A percentile compares a stretch with the other conserved stretches of the same genome.
Evolutionary conservation across 2,113 vertebrate genomes (phyloP).

Genomic region (Rattus rattus): DNA sequence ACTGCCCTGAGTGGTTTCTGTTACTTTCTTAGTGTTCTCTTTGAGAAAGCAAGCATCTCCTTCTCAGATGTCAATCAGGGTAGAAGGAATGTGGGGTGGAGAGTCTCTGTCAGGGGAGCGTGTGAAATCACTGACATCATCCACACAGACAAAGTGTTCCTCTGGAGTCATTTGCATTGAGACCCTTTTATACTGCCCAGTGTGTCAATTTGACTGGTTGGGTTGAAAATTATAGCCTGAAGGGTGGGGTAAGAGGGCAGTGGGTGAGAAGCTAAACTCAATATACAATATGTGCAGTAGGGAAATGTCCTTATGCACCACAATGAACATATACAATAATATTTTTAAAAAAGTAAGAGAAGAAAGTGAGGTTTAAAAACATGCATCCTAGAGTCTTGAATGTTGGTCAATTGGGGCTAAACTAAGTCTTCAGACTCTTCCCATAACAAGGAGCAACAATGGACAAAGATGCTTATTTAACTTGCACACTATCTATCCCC

Average conservation of each 20-base stretch:
- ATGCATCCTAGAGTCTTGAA: background rate
- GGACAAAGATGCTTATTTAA: background rate
- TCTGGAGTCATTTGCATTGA: constrained; percentile 45
- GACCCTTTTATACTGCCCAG: background rate
- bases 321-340: background rate
- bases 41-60: constrained; percentile 40
- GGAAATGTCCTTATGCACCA: background rate
- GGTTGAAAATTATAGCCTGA: background rate
- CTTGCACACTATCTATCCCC: accelerated
- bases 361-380: background rate
- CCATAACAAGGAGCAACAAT: background rate
- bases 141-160: constrained; percentile 28
- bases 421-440: background rate
- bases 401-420: background rate
- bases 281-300: accelerated
- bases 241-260: background rate
- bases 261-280: background rate
- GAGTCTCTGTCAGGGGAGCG: constrained; percentile 12
- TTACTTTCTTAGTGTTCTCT: background rate
- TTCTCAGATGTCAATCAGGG: background rate
- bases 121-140: constrained; percentile 69
- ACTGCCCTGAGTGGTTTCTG: background rate
- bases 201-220: background rate
- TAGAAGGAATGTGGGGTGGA: constrained; percentile 1
- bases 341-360: background rate